phyloP scores from a whole-genome alignment of 1,140 invertebrate species.

The Drosophila miranda region DNA sequence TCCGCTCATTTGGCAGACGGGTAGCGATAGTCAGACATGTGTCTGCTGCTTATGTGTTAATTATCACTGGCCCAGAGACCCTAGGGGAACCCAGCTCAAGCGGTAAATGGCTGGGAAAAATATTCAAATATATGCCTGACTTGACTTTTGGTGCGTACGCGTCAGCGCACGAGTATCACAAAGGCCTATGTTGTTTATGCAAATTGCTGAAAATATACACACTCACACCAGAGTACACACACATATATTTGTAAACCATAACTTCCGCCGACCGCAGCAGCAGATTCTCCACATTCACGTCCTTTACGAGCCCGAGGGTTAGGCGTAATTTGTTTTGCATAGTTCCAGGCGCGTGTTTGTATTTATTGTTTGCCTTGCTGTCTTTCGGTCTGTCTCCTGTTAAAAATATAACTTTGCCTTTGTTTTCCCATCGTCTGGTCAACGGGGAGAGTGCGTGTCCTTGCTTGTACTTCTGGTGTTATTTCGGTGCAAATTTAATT shows the following conservation, averaged over 20 bases:
- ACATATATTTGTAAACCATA: slow-evolving; percentile 29
- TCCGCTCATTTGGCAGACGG: slow-evolving; percentile 32
- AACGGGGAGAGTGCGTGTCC: slow-evolving; percentile 5
- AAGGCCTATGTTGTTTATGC: slow-evolving; percentile 67
- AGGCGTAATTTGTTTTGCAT: slow-evolving; percentile 68
- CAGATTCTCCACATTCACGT: slow-evolving; percentile 20
- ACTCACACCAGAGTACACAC: background rate
- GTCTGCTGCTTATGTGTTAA: slow-evolving; percentile 69
- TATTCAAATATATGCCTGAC: slow-evolving; percentile 72
- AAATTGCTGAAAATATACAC: slow-evolving; percentile 33
- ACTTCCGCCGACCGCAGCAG: slow-evolving; percentile 47
- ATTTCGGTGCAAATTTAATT: slow-evolving; percentile 59
- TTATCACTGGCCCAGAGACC: slow-evolving; percentile 42
- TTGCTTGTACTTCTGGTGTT: slow-evolving; percentile 23
- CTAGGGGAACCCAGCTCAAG: slow-evolving; percentile 53
- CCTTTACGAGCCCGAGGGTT: slow-evolving; percentile 2
- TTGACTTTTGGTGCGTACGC: slow-evolving; percentile 43
- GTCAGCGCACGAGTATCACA: slow-evolving; percentile 3
- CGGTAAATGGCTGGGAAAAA: slow-evolving; percentile 61
- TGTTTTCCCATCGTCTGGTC: slow-evolving; percentile 53
- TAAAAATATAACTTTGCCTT: slow-evolving; percentile 19
- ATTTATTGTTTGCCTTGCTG: slow-evolving; percentile 61
- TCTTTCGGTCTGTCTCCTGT: slow-evolving; percentile 7
- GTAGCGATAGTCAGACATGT: slow-evolving; percentile 27
- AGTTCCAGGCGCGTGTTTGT: slow-evolving; percentile 62